A percentile compares a stretch with the other conserved stretches of the same genome.
phyloP scores from a whole-genome alignment of 2,888 invertebrate species.

The Bursaphelenchus okinawaensis region DNA sequence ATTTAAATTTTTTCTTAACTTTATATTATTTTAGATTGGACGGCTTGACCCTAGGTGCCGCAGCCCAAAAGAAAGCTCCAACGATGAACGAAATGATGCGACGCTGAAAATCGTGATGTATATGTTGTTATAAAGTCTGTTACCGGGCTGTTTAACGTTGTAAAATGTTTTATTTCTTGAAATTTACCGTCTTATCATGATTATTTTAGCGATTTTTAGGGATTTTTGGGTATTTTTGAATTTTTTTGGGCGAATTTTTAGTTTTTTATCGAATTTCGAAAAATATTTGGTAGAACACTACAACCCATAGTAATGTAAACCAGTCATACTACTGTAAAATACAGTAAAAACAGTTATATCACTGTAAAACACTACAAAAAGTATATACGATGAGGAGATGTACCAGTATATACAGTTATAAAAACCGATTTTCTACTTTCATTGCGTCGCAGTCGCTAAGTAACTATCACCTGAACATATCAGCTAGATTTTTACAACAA shows the following conservation, averaged over 20 bases:
- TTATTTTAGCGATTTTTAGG: neutral
- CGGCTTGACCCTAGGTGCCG: constrained; percentile 1
- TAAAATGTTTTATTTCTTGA: neutral
- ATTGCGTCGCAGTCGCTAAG: no score
- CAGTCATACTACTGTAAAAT: no score
- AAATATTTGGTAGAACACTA: no score
- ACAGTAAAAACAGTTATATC: no score
- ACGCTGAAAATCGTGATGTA: neutral
- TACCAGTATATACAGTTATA: no score
- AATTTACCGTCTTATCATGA: neutral
- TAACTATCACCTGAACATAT: neutral
- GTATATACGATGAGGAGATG: no score
- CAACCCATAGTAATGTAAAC: no score
- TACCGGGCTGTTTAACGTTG: neutral
- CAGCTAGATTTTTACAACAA: neutral
- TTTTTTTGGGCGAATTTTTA: no score
- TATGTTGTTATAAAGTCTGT: neutral
- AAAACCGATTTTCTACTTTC: no score
- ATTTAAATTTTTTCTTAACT: no score
- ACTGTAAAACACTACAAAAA: no score
- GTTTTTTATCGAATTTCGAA: no score
- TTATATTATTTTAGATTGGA: constrained; percentile 3
- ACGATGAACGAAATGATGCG: constrained; percentile 10
- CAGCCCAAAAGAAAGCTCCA: neutral
- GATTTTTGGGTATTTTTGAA: neutral